Conservation (phyloP, 64 coral and sea anemone genomes). For the Montipora foliosa region DNA sequence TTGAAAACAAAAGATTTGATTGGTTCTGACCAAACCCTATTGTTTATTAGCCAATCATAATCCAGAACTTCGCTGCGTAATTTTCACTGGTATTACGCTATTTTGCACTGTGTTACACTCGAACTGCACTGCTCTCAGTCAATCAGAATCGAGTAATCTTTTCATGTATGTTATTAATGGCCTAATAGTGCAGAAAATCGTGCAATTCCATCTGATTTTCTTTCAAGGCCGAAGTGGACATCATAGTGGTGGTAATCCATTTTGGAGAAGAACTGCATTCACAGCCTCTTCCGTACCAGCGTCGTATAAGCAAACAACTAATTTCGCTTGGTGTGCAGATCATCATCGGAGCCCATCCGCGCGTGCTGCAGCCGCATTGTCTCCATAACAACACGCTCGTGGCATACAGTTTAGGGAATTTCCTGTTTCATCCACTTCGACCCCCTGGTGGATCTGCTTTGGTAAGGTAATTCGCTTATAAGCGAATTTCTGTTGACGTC, state of each 20-base stretch:
- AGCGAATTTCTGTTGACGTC: too few species aligned
- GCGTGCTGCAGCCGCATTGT: conserved; percentile 56
- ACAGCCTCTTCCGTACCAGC: conserved; percentile 8
- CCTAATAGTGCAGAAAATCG: too few species aligned
- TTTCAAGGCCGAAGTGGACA: conserved; percentile 61
- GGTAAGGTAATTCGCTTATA: not conserved
- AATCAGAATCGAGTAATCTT: too few species aligned
- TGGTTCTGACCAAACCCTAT: too few species aligned
- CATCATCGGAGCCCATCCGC: conserved; percentile 74
- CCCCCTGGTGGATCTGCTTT: not conserved
- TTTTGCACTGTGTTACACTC: too few species aligned
- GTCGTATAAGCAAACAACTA: conserved; percentile 29
- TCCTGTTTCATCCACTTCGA: conserved; percentile 55
- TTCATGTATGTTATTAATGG: too few species aligned
- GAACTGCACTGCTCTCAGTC: too few species aligned
- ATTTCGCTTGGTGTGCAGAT: conserved; percentile 64
- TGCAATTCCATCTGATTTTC: not conserved
- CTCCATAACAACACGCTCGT: conserved; percentile 11
- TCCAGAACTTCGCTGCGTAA: too few species aligned
- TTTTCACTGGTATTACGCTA: too few species aligned
- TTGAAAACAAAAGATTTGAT: too few species aligned
- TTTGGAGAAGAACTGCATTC: conserved; percentile 23
- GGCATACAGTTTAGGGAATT: conserved; percentile 76
- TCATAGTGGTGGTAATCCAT: conserved; percentile 78
- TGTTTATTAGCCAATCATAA: too few species aligned